These are phyloP conservation scores for Acanthochromis polyacanthus DNA, from an alignment of 2,113 vertebrate genomes.

Conservation along the genomic window DNA sequence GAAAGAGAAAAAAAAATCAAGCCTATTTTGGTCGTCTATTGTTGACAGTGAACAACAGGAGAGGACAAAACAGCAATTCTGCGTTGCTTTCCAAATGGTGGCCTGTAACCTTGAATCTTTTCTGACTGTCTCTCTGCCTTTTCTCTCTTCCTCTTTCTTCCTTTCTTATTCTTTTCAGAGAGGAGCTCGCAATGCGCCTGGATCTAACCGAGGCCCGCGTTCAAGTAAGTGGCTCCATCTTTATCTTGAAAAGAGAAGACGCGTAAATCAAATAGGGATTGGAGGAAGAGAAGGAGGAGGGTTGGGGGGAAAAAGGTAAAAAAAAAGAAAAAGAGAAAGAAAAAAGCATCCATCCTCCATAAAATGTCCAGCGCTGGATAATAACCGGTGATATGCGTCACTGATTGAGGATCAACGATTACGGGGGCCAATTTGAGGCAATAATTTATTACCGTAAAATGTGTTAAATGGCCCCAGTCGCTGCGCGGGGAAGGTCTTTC, in stretches of 20 bases:
- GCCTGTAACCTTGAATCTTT: constrained; percentile 79
- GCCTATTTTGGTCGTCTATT: constrained; percentile 76
- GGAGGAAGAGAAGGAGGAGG: too few relatives aligned
- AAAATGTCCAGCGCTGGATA: constrained; percentile 63
- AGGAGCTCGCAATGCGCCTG: constrained; percentile 98
- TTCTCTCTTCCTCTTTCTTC: constrained; percentile 18
- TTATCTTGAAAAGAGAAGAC: constrained; percentile 32
- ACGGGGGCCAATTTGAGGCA: constrained; percentile 69
- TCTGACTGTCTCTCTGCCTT: constrained; percentile 28
- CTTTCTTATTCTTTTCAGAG: constrained; percentile 81
- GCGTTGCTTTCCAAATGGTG: constrained; percentile 60
- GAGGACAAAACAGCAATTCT: constrained; percentile 77
- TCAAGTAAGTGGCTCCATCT: constrained; percentile 89
- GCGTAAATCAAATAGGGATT: constrained; percentile 49
- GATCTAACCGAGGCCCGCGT: constrained; percentile 98
- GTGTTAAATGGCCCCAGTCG: constrained; percentile 80
- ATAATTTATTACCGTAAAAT: constrained; percentile 80
- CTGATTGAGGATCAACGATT: constrained; percentile 71
- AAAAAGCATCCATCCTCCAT: constrained; percentile 28
- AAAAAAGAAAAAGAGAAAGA: background rate
- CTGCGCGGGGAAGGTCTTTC: constrained; percentile 74
- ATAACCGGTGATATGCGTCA: constrained; percentile 77
- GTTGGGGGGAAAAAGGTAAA: background rate
- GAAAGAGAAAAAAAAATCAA: constrained; percentile 43
- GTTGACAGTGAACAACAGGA: constrained; percentile 77